A percentile compares a stretch with the other conserved stretches of the same genome.
Evolutionary conservation across 2,888 invertebrate genomes (phyloP).

Genomic region (Fabriciana adippe): DNA sequence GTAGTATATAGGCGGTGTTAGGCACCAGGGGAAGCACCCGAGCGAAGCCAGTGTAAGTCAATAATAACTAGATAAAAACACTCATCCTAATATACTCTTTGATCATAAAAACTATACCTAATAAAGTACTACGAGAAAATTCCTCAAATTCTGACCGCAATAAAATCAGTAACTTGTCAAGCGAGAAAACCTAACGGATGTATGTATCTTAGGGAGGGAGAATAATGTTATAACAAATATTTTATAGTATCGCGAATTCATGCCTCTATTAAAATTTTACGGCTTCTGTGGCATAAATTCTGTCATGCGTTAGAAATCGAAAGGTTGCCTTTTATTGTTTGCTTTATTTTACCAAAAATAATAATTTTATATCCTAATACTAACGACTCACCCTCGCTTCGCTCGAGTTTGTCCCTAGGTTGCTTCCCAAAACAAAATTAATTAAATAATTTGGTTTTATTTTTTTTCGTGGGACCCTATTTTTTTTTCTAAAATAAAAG

Average conservation of each 20-base stretch:
- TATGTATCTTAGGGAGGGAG: constrained; percentile 45
- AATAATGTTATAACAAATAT: constrained; percentile 68
- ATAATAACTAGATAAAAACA: no score
- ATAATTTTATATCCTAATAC: constrained; percentile 30
- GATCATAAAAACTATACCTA: background rate
- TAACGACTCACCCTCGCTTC: no score
- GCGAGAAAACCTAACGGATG: constrained; percentile 32
- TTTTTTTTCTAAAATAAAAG: no score
- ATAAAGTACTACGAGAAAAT: background rate
- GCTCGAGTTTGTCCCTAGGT: no score
- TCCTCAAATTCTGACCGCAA: constrained; percentile 25
- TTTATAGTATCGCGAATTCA: constrained; percentile 56
- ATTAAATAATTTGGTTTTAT: no score
- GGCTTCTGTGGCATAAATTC: constrained; percentile 37
- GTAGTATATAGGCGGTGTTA: no score
- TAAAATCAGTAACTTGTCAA: constrained; percentile 33
- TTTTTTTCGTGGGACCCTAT: no score
- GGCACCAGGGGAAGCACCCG: no score
- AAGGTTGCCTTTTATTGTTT: constrained; percentile 39
- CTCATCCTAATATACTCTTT: background rate
- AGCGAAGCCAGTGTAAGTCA: no score
- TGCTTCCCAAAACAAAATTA: no score
- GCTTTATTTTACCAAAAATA: constrained; percentile 8
- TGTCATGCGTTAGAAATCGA: constrained; percentile 27
- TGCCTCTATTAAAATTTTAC: constrained; percentile 63